Evolutionary conservation across 2,113 vertebrate genomes (phyloP).

Genomic region (Tretioscincus oriximinensis): DNA sequence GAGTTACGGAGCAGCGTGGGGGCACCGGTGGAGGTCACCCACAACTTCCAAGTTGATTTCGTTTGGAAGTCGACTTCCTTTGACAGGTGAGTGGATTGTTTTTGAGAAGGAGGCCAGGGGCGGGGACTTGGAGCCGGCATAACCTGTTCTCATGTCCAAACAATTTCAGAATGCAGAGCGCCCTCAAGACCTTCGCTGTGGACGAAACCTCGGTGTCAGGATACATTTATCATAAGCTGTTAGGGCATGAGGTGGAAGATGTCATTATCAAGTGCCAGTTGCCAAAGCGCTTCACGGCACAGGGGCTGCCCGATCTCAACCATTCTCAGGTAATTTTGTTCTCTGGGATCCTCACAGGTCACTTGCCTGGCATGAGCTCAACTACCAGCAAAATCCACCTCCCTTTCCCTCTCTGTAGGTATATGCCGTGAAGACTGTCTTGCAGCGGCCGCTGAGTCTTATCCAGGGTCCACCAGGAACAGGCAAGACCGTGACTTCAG

Average conservation of each 20-base stretch:
- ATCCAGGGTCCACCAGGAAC: slow-evolving; percentile 98
- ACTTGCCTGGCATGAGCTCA: rapidly evolving
- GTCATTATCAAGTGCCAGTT: slow-evolving; percentile 99
- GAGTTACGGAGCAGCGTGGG: slow-evolving; percentile 95
- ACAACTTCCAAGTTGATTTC: slow-evolving; percentile 99
- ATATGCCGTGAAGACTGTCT: slow-evolving; percentile 96
- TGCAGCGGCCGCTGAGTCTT: slow-evolving; percentile 95
- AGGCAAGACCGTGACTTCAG: slow-evolving; percentile 96
- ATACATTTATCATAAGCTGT: slow-evolving; percentile 96
- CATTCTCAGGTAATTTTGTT: slow-evolving; percentile 87
- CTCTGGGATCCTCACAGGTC: background rate
- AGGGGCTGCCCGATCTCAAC: slow-evolving; percentile 96
- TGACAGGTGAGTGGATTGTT: slow-evolving; percentile 79
- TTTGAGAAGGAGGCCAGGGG: background rate
- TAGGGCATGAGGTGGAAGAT: slow-evolving; percentile 96
- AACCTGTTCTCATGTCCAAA: background rate
- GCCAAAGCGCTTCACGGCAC: slow-evolving; percentile 96
- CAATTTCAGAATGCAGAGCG: slow-evolving; percentile 93
- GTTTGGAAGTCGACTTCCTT: slow-evolving; percentile 99
- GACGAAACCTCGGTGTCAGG: slow-evolving; percentile 97
- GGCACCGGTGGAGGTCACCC: slow-evolving; percentile 93
- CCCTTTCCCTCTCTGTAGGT: slow-evolving; percentile 71
- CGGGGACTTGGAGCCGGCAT: no score
- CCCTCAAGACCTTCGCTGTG: slow-evolving; percentile 94
- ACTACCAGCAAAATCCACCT: background rate